Percentiles rank a stretch among this genome's conserved stretches.
phyloP scores from a whole-genome alignment of 1,140 invertebrate genomes.

The Drosophila neocordata region DNA sequence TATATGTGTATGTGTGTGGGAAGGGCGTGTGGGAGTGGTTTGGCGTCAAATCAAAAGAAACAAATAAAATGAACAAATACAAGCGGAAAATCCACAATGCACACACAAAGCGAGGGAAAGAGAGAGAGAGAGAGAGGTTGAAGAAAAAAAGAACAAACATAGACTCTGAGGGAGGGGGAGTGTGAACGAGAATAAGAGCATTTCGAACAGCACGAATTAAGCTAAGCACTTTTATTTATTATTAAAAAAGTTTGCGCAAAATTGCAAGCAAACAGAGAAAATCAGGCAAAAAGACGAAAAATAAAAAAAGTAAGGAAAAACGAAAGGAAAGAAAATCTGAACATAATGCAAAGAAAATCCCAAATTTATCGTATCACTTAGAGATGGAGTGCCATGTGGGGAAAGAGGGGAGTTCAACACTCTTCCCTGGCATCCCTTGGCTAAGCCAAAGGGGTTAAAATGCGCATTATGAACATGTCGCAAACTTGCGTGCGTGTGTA shows the following conservation, averaged over 20 bases:
- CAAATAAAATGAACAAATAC: conserved; percentile 69
- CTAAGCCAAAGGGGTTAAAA: conserved; percentile 62
- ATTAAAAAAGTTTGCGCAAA: conserved; percentile 74
- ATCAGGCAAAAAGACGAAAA: conserved; percentile 26
- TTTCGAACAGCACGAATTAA: conserved; percentile 67
- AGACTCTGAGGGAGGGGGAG: conserved; percentile 14
- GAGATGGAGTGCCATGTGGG: conserved; percentile 66
- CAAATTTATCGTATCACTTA: conserved; percentile 78
- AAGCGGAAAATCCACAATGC: conserved; percentile 48
- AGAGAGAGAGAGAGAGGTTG: too few species aligned
- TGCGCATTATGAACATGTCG: conserved; percentile 61
- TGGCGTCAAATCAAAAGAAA: conserved; percentile 70
- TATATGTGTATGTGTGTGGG: too few species aligned
- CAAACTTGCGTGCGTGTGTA: conserved; percentile 3
- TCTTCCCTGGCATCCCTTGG: neutral
- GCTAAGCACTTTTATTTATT: conserved; percentile 80
- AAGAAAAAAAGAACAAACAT: conserved; percentile 25
- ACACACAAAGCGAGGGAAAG: conserved; percentile 4
- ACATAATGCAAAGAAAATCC: conserved; percentile 78
- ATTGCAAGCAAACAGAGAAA: conserved; percentile 33
- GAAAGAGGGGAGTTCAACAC: conserved; percentile 17
- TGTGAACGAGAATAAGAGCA: conserved; percentile 17
- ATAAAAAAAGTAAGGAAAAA: neutral
- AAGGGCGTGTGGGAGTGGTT: neutral
- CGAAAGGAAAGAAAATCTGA: conserved; percentile 54